A percentile compares a stretch with the other conserved stretches of the same genome.
Evolutionary conservation across 2,113 vertebrate genomes (phyloP).

Genomic region (Oryzias javanicus): DNA sequence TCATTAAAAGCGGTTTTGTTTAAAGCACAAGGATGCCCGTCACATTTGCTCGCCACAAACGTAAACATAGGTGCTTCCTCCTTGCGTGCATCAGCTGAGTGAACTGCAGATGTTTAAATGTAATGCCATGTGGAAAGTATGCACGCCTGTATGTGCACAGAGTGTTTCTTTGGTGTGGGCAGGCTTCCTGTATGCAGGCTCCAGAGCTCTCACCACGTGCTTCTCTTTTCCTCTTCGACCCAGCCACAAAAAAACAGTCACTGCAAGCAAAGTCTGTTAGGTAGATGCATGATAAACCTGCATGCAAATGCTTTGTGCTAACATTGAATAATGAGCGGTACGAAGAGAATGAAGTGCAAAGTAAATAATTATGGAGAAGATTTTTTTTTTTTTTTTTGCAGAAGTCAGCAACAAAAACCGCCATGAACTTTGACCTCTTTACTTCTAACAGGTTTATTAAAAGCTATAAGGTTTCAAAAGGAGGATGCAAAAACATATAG

Average conservation of each 20-base stretch:
- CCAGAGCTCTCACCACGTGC: constrained; percentile 1
- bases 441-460: background rate
- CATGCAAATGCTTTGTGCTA: too few species aligned
- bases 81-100: constrained; percentile 43
- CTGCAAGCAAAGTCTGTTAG: constrained; percentile 4
- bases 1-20: constrained; percentile 18
- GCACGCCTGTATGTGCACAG: constrained; percentile 18
- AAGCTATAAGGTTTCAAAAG: too few species aligned
- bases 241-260: background rate
- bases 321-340: too few species aligned
- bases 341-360: too few species aligned
- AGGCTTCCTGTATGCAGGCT: constrained; percentile 18
- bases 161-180: constrained; percentile 8
- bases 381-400: constrained; percentile 8
- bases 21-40: background rate
- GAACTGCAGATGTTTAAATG: constrained; percentile 40
- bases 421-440: constrained; percentile 28
- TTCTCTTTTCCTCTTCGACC: background rate
- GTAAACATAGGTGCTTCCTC: constrained; percentile 19
- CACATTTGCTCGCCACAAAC: constrained; percentile 3
- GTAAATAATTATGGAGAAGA: background rate
- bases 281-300: background rate
- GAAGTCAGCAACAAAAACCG: constrained; percentile 8
- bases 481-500: too few species aligned
- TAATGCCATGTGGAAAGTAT: constrained; percentile 57